Evolutionary conservation across 2,888 invertebrate species (phyloP).

Genomic region (Vesta saturnalis): DNA sequence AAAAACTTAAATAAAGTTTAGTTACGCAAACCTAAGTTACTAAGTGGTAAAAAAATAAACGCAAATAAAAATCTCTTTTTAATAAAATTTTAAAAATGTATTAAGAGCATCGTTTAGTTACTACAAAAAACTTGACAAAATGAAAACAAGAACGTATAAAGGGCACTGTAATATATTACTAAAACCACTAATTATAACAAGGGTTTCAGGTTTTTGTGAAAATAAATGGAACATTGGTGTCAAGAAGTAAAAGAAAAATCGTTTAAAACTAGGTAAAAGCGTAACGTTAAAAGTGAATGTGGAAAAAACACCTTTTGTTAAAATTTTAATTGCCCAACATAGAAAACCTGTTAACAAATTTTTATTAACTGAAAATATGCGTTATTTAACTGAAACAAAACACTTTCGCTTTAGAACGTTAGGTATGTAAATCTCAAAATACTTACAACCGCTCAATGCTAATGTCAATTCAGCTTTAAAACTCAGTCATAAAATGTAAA

Average conservation of each 20-base stretch:
- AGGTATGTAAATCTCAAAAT: no score
- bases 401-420: neutral
- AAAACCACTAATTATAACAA: neutral
- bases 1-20: no score
- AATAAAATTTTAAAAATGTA: no score
- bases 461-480: neutral
- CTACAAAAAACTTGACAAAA: no score
- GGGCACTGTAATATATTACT: neutral
- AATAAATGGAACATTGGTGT: constrained; percentile 12
- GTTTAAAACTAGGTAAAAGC: constrained; percentile 8
- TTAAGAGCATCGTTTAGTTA: no score
- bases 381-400: neutral
- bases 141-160: neutral
- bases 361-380: neutral
- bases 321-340: neutral
- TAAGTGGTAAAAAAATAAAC: no score
- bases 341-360: constrained; percentile 3
- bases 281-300: neutral
- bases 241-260: constrained; percentile 4
- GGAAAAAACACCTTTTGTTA: neutral
- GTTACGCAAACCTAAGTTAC: no score
- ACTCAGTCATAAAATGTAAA: neutral
- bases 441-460: neutral
- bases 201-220: neutral
- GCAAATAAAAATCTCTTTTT: no score